These are phyloP conservation scores for Elegia similella DNA, from an alignment of 2,888 invertebrate genomes.

Conservation along the genomic window DNA sequence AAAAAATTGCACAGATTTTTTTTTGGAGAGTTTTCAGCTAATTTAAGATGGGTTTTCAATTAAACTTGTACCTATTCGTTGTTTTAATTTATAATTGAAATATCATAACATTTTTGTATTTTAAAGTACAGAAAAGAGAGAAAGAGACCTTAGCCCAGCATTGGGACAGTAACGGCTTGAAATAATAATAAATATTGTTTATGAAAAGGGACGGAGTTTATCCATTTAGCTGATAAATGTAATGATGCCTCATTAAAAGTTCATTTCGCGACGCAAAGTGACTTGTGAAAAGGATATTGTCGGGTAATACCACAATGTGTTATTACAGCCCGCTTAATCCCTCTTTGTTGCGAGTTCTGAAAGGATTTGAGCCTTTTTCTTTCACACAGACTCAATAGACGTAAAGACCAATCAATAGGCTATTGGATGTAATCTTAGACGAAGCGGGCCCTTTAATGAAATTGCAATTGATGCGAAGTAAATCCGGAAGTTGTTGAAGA, in stretches of 20 bases:
- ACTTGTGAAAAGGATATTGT: constrained; percentile 41
- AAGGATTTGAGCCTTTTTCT: constrained; percentile 54
- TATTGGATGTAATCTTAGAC: constrained; percentile 26
- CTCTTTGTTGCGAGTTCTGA: constrained; percentile 62
- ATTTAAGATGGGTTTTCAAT: too few species aligned
- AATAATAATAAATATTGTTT: too few species aligned
- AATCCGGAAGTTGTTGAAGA: neutral
- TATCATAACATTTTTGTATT: too few species aligned
- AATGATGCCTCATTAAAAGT: constrained; percentile 37
- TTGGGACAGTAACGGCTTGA: too few species aligned
- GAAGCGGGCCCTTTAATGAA: neutral
- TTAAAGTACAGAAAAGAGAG: too few species aligned
- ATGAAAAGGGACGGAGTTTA: constrained; percentile 18
- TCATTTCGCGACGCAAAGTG: constrained; percentile 38
- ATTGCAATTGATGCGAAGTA: constrained; percentile 4
- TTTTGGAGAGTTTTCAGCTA: too few species aligned
- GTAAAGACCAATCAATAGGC: constrained; percentile 38
- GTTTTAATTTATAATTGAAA: too few species aligned
- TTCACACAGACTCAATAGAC: constrained; percentile 44
- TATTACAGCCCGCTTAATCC: constrained; percentile 63
- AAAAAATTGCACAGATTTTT: too few species aligned
- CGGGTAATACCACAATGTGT: constrained; percentile 54
- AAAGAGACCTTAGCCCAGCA: too few species aligned
- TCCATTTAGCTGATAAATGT: constrained; percentile 26
- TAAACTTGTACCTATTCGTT: too few species aligned